phyloP scores from a whole-genome alignment of 2,888 invertebrate genomes.

The Microplitis deprimator region DNA sequence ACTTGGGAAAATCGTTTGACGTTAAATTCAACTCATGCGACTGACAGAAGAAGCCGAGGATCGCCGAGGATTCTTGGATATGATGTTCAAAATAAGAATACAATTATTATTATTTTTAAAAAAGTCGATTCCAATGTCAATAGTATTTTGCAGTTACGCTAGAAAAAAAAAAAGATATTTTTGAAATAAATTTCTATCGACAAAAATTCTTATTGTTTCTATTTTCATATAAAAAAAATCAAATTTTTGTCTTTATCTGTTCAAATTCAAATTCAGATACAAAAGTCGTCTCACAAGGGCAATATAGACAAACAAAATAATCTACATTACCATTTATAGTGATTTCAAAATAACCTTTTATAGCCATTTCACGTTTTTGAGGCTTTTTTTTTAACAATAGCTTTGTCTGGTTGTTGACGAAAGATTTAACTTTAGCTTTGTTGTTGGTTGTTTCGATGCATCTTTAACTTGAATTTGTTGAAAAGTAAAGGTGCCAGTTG shows the following conservation, averaged over 20 bases:
- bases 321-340: conserved; percentile 71
- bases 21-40: conserved; percentile 30
- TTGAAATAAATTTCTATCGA: no score
- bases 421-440: conserved; percentile 55
- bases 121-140: no score
- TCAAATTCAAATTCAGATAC: no score
- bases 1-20: conserved; percentile 20
- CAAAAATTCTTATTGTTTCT: no score
- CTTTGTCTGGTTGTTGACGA: background rate
- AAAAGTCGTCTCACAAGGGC: no score
- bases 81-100: background rate
- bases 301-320: conserved; percentile 48
- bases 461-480: conserved; percentile 26
- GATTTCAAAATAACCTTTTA: conserved; percentile 53
- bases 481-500: no score
- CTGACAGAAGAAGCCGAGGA: conserved; percentile 15
- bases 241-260: no score
- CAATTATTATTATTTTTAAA: no score
- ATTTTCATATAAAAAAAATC: no score
- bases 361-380: background rate
- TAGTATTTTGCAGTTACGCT: no score
- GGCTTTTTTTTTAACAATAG: background rate
- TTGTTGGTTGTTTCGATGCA: conserved; percentile 56
- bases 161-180: no score
- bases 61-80: conserved; percentile 20